A percentile compares a stretch with the other conserved stretches of the same genome.
phyloP scores from a whole-genome alignment of 2,797 vertebrate genomes.

The Squalus acanthias region DNA sequence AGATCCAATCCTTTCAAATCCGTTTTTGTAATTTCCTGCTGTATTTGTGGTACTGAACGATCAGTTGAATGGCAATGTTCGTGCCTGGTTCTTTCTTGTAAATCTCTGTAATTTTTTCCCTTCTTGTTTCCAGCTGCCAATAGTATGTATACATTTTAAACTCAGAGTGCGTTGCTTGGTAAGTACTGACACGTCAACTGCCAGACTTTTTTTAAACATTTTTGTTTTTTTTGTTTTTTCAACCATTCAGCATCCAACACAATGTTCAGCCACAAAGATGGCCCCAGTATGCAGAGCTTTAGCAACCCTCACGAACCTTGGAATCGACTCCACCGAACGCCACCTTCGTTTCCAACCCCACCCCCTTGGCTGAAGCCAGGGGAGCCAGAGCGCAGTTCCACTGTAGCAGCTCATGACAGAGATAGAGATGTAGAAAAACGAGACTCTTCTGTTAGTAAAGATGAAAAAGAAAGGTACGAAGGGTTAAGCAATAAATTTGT shows the following conservation, averaged over 20 bases:
- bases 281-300: constrained; percentile 77
- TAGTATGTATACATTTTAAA: constrained; percentile 75
- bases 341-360: constrained; percentile 95
- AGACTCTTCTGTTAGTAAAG: constrained; percentile 80
- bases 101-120: constrained; percentile 63
- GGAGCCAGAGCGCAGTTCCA: constrained; percentile 86
- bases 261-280: constrained; percentile 92
- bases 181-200: constrained; percentile 53
- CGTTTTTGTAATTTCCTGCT: neutral
- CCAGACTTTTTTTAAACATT: constrained; percentile 55
- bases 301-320: constrained; percentile 85
- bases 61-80: constrained; percentile 52
- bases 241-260: constrained; percentile 80
- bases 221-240: constrained; percentile 53
- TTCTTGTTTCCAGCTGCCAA: constrained; percentile 72
- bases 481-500: constrained; percentile 43
- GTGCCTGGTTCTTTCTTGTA: constrained; percentile 52
- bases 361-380: constrained; percentile 95
- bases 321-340: constrained; percentile 95
- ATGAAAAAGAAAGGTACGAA: constrained; percentile 93
- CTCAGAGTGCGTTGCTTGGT: constrained; percentile 68
- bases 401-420: constrained; percentile 84
- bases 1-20: neutral
- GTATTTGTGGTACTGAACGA: neutral
- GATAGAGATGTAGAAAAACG: constrained; percentile 86